Percentiles rank a stretch among this genome's conserved stretches.
Evolutionary conservation across 2,113 vertebrate species (phyloP).

Genomic region (Petromus typicus): DNA sequence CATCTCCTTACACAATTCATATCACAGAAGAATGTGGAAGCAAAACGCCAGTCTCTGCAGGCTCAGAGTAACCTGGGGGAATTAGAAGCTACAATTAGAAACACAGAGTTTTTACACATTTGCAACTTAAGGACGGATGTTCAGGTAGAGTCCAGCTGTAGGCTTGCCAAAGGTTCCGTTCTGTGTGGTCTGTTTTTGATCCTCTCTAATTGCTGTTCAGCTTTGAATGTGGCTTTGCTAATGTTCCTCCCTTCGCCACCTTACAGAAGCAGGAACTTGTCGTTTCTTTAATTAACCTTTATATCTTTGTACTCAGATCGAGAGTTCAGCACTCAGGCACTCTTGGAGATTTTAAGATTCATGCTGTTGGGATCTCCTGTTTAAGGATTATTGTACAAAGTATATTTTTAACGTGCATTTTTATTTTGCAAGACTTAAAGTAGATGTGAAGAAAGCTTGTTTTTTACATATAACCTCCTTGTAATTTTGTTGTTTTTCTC

Average conservation of each 20-base stretch:
- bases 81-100: conserved; percentile 75
- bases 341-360: conserved; percentile 71
- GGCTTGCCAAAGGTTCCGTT: conserved; percentile 83
- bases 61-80: conserved; percentile 7
- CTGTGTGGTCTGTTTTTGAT: conserved; percentile 80
- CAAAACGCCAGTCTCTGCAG: neutral
- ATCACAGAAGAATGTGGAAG: neutral
- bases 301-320: conserved; percentile 62
- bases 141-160: conserved; percentile 75
- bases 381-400: conserved; percentile 53
- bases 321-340: conserved; percentile 70
- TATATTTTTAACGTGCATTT: conserved; percentile 69
- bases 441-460: conserved; percentile 56
- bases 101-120: conserved; percentile 77
- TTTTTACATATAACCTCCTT: conserved; percentile 59
- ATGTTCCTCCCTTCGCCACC: conserved; percentile 69
- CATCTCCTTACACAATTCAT: neutral
- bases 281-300: conserved; percentile 83
- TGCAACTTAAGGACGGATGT: conserved; percentile 79
- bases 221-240: conserved; percentile 77
- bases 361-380: conserved; percentile 55
- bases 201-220: conserved; percentile 81
- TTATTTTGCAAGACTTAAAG: conserved; percentile 68
- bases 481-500: conserved; percentile 81
- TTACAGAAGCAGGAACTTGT: conserved; percentile 71